Evolutionary conservation across 1,140 invertebrate species (phyloP).

Genomic region (Eriocheir sinensis): DNA sequence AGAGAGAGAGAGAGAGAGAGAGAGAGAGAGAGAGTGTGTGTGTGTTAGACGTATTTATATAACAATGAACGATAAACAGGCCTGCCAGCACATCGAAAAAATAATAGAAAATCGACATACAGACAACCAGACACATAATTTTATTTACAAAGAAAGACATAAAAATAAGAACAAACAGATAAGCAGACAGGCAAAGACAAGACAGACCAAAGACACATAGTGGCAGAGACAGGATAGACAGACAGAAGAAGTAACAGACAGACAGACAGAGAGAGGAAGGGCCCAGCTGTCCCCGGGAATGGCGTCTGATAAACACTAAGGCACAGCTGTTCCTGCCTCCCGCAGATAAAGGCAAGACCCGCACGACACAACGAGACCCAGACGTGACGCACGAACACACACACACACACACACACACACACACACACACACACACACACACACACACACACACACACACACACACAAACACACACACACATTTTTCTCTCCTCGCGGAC

Average conservation of each 20-base stretch:
- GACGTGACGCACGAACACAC: not conserved
- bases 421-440: not conserved
- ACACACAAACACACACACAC: not conserved
- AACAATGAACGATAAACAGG: no score
- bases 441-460: conserved; percentile 6
- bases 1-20: conserved; percentile 64
- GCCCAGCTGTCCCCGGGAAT: not conserved
- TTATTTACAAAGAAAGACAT: not conserved
- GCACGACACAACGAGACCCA: not conserved
- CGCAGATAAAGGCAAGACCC: not conserved
- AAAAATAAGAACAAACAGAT: not conserved
- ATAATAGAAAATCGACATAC: not conserved
- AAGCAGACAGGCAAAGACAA: no score
- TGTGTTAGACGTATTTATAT: not conserved
- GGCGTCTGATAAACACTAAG: not conserved
- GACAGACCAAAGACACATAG: no score
- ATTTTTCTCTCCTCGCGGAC: no score
- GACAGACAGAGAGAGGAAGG: not conserved
- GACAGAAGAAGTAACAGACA: not conserved
- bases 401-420: conserved; percentile 13
- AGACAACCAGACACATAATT: not conserved
- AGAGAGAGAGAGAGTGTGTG: conserved; percentile 56
- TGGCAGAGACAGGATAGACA: not conserved
- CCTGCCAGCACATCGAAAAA: not conserved
- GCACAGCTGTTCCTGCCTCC: not conserved